These are phyloP conservation scores for Trogon melanurus DNA, from an alignment of 2,113 vertebrate genomes.

Conservation along the genomic window DNA sequence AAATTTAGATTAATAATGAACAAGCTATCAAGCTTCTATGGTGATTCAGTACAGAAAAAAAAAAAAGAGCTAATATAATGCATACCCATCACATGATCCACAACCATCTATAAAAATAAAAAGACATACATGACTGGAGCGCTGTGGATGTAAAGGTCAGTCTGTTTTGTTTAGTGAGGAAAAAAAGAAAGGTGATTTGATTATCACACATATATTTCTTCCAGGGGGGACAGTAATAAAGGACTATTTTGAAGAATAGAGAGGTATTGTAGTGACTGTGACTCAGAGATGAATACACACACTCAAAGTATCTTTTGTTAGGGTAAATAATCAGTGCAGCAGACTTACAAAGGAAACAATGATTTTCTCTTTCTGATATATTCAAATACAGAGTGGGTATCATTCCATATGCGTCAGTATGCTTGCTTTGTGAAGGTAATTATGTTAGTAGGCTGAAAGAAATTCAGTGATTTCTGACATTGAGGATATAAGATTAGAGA, in stretches of 20 bases:
- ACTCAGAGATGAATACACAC: neutral
- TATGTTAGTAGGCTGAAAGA: neutral
- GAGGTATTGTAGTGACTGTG: neutral
- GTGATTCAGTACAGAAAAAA: accelerated
- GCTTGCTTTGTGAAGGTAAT: neutral
- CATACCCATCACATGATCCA: neutral
- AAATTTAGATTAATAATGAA: neutral
- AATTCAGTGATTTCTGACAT: neutral
- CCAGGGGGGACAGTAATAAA: neutral
- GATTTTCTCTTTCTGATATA: neutral
- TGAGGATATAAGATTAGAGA: neutral
- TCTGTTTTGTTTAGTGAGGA: neutral
- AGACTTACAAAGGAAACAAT: neutral
- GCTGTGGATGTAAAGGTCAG: neutral
- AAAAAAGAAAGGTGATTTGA: neutral
- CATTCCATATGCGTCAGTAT: neutral
- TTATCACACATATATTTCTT: neutral
- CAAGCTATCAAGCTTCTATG: neutral
- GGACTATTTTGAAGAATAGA: neutral
- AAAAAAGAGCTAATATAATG: neutral
- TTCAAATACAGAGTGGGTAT: neutral
- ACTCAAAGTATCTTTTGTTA: neutral
- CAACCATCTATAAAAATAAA: neutral
- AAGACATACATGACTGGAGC: neutral
- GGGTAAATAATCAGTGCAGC: neutral